These are phyloP conservation scores for Octodon degus DNA, from an alignment of 2,113 vertebrate genomes.

Conservation along the genomic window DNA sequence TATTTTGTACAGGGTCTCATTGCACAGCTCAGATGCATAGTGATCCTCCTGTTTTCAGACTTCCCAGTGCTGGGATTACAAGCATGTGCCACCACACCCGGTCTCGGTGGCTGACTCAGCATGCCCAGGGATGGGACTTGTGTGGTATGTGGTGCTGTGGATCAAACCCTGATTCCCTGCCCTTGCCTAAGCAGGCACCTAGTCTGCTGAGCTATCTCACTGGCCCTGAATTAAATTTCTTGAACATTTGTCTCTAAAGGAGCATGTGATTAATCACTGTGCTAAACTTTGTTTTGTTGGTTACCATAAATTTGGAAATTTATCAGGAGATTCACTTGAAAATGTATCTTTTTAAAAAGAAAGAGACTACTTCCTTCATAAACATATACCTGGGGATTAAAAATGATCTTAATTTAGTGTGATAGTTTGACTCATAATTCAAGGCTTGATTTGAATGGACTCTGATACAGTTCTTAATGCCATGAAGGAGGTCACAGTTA, in stretches of 20 bases:
- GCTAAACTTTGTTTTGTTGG: conserved; percentile 76
- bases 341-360: conserved; percentile 35
- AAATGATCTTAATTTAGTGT: conserved; percentile 42
- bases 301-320: conserved; percentile 54
- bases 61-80: no score
- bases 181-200: no score
- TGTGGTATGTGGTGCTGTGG: no score
- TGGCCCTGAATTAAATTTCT: conserved; percentile 63
- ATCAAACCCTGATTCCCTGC: no score
- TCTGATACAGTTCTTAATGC: conserved; percentile 29
- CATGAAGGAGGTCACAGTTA: conserved; percentile 2
- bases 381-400: conserved; percentile 21
- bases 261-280: conserved; percentile 65
- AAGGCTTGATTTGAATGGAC: conserved; percentile 23
- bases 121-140: no score
- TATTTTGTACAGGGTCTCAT: no score
- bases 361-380: conserved; percentile 36
- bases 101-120: no score
- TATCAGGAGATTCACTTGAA: conserved; percentile 38
- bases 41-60: no score
- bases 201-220: no score
- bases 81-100: no score
- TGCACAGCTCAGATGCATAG: no score
- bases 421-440: conserved; percentile 7
- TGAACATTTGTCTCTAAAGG: conserved; percentile 70